These are phyloP conservation scores for Tachuris rubrigastra DNA, from an alignment of 2,113 vertebrate species.

Conservation along the genomic window DNA sequence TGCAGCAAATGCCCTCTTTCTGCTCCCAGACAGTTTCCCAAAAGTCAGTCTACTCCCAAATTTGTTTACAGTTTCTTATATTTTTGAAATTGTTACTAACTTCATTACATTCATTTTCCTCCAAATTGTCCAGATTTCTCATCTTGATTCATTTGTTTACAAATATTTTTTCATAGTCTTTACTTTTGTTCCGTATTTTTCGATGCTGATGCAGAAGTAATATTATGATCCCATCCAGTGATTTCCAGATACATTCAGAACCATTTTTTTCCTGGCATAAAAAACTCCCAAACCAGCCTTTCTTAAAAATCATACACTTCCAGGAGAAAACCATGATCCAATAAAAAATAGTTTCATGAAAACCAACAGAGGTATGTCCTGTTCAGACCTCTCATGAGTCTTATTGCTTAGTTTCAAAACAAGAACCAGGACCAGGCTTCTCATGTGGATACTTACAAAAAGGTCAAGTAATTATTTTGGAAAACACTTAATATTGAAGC, in stretches of 20 bases:
- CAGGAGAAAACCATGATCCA: background rate
- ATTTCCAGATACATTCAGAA: background rate
- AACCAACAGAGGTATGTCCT: background rate
- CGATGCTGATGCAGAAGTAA: background rate
- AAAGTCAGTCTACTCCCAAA: background rate
- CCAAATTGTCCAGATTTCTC: background rate
- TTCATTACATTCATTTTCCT: background rate
- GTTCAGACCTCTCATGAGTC: background rate
- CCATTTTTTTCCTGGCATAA: background rate
- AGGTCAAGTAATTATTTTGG: background rate
- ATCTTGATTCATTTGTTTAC: background rate
- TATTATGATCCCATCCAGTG: background rate
- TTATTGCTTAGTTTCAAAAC: background rate
- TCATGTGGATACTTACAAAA: background rate
- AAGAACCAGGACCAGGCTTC: background rate
- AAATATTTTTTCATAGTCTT: background rate
- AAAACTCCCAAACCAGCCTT: background rate
- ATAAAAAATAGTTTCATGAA: background rate
- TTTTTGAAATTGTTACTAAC: background rate
- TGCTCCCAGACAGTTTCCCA: background rate
- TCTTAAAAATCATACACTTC: background rate
- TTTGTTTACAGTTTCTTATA: background rate
- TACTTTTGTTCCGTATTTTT: background rate
- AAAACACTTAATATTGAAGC: background rate
- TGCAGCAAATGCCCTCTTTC: background rate